phyloP scores from a whole-genome alignment of 1,140 invertebrate genomes.

The Pemphigus obesinymphae region DNA sequence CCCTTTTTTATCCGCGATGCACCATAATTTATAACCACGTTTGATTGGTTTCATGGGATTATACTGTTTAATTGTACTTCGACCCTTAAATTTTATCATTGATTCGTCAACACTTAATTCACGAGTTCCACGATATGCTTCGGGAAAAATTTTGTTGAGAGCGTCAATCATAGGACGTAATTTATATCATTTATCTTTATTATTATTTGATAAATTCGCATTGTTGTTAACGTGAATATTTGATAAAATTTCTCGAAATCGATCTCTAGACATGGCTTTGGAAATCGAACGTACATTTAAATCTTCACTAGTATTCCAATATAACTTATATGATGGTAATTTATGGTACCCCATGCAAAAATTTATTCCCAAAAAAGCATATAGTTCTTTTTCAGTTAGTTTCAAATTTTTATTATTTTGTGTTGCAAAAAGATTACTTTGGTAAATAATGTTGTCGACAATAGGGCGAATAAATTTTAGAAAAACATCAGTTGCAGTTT shows the following conservation, averaged over 20 bases:
- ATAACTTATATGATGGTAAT: not conserved
- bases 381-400: not conserved
- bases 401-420: not conserved
- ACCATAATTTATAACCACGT: constrained; percentile 50
- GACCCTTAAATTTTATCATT: constrained; percentile 48
- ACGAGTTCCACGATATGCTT: constrained; percentile 1
- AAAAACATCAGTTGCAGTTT: not conserved
- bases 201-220: constrained; percentile 35
- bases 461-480: not conserved
- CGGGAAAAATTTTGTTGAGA: constrained; percentile 28
- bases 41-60: constrained; percentile 50
- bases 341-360: not conserved
- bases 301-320: not conserved
- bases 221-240: not conserved
- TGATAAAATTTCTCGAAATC: not conserved
- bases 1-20: constrained; percentile 44
- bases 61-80: constrained; percentile 48
- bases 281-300: not conserved
- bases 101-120: constrained; percentile 46
- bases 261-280: not conserved
- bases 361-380: not conserved
- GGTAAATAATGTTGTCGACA: not conserved
- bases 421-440: not conserved
- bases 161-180: constrained; percentile 41
- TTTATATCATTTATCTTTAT: constrained; percentile 45